A percentile compares a stretch with the other conserved stretches of the same genome.
Evolutionary conservation across 1,140 invertebrate genomes (phyloP).

Genomic region (Augochlora pura): DNA sequence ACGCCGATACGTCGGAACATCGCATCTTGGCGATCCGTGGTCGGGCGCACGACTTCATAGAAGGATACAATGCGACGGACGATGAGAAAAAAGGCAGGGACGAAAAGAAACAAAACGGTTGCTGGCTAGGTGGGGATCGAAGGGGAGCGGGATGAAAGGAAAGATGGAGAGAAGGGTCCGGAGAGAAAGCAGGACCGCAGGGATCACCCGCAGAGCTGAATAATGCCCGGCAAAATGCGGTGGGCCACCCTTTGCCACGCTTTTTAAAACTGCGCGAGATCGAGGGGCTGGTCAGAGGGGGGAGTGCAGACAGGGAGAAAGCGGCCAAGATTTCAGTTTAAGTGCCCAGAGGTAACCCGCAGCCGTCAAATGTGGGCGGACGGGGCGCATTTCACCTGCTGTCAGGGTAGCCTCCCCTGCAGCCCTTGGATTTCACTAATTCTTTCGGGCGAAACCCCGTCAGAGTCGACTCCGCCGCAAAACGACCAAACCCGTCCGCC

Average conservation of each 20-base stretch:
- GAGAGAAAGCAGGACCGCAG: conserved; percentile 44
- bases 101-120: conserved; percentile 55
- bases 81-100: conserved; percentile 9
- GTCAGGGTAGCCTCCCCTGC: conserved; percentile 41
- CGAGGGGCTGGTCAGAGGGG: conserved; percentile 3
- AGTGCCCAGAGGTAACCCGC: conserved; percentile 67
- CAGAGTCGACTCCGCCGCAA: not conserved
- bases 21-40: conserved; percentile 27
- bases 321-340: conserved; percentile 61
- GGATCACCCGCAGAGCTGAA: conserved; percentile 75
- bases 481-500: conserved; percentile 5
- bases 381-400: conserved; percentile 68
- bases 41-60: conserved; percentile 49
- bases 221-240: conserved; percentile 74
- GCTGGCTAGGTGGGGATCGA: not conserved
- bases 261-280: conserved; percentile 65
- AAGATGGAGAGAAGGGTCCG: conserved; percentile 53
- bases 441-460: conserved; percentile 43
- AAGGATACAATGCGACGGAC: conserved; percentile 55
- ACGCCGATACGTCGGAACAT: conserved; percentile 46
- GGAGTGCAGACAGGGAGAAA: not conserved
- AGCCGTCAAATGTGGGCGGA: conserved; percentile 71
- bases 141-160: conserved; percentile 16
- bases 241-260: conserved; percentile 74
- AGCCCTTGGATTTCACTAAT: conserved; percentile 59